Base-by-base conservation (phyloP, 2,113 vertebrate species). In the Hoplias malabaricus region DNA sequence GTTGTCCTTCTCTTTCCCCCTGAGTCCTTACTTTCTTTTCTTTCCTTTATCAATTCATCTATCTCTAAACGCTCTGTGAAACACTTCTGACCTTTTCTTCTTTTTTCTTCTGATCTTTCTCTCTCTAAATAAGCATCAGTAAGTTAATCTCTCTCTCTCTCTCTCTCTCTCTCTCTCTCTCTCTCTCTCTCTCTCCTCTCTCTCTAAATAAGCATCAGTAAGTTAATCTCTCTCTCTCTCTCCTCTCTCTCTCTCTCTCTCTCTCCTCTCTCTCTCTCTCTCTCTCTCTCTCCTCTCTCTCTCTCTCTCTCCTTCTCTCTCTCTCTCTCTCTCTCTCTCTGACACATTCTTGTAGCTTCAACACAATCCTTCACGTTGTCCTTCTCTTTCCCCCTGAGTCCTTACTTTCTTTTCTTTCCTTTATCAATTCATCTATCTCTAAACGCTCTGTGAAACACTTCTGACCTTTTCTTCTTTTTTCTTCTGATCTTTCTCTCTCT, bases 1-100 rank as follows among this genome's bases (percentile, higher is more conserved):
- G 86, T 86, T 85, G 87, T 84, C 83, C 86, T 86, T 85, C 86
- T 78, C 82, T 89, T 89, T 89, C 72, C 48, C 57, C 42, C 65
- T 31, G 59, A 10, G 61, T 27, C 65, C 46, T 65, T 21, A 75
- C 36, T 76, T 56, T 63, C 65, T 76, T 50, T 67, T 33, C 61
- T 50, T 87, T 86, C 86, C 84, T 84, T 80, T 68, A 31, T 34
- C 42, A 66, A 63, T 73, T 59, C 29, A 11, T n/a, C 53, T 19
- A 11, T 40, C 48, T 53, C n/a, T 53, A 6, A 5, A 10, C n/a
- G 10, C 48, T 10, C 48, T 53, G 48, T 10, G 31, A 53, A 53
- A 23, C 21, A 53, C 48, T 21, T 33, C 71, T 11, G 34, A 13
- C 14, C 70, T 19, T 87, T 86, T 84, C 21, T 40, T 83, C 62